Evolutionary conservation across 2,888 invertebrate genomes (phyloP).

Genomic region (Cephalotes varians): DNA sequence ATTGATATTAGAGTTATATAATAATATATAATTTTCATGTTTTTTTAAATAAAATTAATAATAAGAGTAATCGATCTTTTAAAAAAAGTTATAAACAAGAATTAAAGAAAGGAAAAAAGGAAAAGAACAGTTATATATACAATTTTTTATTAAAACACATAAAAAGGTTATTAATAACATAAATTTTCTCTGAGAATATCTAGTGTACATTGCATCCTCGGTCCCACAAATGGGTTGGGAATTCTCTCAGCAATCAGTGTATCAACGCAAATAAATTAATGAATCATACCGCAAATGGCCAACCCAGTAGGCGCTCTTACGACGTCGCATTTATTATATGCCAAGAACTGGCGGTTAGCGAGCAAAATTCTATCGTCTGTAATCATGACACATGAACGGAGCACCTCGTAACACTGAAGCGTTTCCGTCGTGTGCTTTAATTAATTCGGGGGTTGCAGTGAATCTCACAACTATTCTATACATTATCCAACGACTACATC

Average conservation of each 20-base stretch:
- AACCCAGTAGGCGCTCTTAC: slow-evolving; percentile 21
- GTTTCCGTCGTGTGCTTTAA: slow-evolving; percentile 39
- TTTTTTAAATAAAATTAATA: not conserved
- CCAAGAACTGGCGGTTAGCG: slow-evolving; percentile 34
- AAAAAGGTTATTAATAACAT: not conserved
- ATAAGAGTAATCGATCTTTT: not conserved
- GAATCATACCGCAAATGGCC: slow-evolving; percentile 21
- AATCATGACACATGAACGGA: slow-evolving; percentile 35
- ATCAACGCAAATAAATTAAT: slow-evolving; percentile 39
- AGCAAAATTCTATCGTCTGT: slow-evolving; percentile 45
- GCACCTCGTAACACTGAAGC: slow-evolving; percentile 7
- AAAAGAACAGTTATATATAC: not conserved
- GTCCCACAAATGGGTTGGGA: not conserved
- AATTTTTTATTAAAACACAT: not conserved
- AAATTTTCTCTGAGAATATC: not conserved
- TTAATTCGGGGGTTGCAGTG: slow-evolving; percentile 33
- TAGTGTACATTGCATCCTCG: not conserved
- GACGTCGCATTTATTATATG: slow-evolving; percentile 14
- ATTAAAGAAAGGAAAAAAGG: not conserved
- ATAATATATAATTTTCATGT: not conserved
- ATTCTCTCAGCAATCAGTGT: slow-evolving; percentile 10
- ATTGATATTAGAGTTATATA: not conserved
- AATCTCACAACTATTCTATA: slow-evolving; percentile 22
- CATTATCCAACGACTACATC: slow-evolving; percentile 25
- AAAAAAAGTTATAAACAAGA: not conserved